Base-by-base conservation (phyloP, 1,140 invertebrate genomes). In the Palaemon carinicauda region DNA sequence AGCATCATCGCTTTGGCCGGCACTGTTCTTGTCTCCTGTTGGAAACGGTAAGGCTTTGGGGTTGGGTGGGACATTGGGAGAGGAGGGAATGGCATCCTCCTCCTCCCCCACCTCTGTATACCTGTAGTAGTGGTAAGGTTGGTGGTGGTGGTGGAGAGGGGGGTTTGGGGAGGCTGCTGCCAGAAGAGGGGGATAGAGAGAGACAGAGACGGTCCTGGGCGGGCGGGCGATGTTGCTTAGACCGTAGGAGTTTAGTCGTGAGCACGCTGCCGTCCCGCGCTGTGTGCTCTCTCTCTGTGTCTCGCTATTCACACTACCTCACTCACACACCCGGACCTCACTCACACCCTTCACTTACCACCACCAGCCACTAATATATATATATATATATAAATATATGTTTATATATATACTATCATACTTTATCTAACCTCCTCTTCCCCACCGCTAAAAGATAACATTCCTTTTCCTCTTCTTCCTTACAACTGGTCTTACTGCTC, bases 281-380 rank as follows among this genome's bases (percentile, higher is more conserved):
- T 75, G 75, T 80, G 83, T 85, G 83, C 83, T 85, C 83, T 85
- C 83, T 85, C 83, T 79, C 83, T 85, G 83, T 85, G 83, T 85
- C 74, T 85, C 83, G 83, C 83, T 85, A 85, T 51, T 65, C 75
- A 85, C 82, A 85, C 83, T 85, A 85, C 83, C 83, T 85, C 83
- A 85, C 83, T 85, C 83, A 85, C 75, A 85, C 83, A 80, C 83
- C 83, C 83, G 83, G 83, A 85, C 83, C 83, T 85, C 83, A 85
- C 82, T 41, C 41, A 41, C 41, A 41, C 41, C 41, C 41, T 9
- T 41, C 41, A 41, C 41, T 41, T 41, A 7, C 12, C 41, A 41
- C 41, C 41, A 41, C 41, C 12, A 41, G 41, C 41, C 41, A 41
- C 41, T 41, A 41, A 5, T 41, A n/a, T 41, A 41, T 41, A 41